Evolutionary conservation across 1,140 invertebrate genomes (phyloP).

Genomic region (Pemphigus obesinymphae): DNA sequence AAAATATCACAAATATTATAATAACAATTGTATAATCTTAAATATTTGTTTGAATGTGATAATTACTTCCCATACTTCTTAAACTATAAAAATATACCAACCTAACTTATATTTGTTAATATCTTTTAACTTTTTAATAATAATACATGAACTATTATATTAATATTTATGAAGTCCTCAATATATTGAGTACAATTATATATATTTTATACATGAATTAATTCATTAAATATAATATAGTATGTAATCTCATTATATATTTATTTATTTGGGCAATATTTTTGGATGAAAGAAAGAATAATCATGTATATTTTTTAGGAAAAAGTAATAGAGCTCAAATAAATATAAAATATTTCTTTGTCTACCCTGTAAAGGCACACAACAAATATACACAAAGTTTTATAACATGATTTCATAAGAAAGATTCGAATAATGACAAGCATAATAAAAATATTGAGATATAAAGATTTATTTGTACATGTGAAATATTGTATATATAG

Average conservation of each 20-base stretch:
- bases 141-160: background rate
- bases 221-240: background rate
- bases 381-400: background rate
- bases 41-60: background rate
- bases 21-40: background rate
- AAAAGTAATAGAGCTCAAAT: background rate
- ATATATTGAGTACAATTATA: background rate
- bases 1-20: slow-evolving; percentile 28
- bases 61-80: background rate
- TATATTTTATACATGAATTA: background rate
- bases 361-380: slow-evolving; percentile 3
- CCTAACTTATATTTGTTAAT: background rate
- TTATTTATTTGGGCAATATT: background rate
- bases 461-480: slow-evolving; percentile 37
- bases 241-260: background rate
- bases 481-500: slow-evolving; percentile 18
- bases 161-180: background rate
- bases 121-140: slow-evolving; percentile 5
- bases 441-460: slow-evolving; percentile 36
- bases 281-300: background rate
- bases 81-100: slow-evolving; percentile 30
- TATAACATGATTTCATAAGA: background rate
- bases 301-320: background rate
- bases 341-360: slow-evolving; percentile 9
- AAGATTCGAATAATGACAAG: background rate